These are phyloP conservation scores for Phylloscopus trochilus DNA, from an alignment of 2,113 vertebrate species.

Conservation along the genomic window DNA sequence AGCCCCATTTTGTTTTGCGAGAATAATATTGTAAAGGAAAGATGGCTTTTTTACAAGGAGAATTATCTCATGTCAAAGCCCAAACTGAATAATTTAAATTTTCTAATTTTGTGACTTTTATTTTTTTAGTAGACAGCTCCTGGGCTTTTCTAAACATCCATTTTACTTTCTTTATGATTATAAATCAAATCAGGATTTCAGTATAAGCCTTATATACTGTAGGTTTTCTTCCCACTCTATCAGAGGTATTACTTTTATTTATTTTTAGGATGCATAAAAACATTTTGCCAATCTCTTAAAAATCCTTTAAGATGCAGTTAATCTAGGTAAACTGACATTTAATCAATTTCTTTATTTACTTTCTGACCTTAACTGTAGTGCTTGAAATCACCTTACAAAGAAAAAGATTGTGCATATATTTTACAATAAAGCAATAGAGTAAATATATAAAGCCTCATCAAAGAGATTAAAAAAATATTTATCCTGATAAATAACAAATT, in stretches of 20 bases:
- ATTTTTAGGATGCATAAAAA: neutral
- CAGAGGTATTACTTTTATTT: neutral
- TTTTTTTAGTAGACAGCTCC: neutral
- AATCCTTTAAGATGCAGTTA: neutral
- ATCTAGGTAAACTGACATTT: slow-evolving; percentile 19
- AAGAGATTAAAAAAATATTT: neutral
- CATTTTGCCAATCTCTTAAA: neutral
- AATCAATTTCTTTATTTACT: slow-evolving; percentile 40
- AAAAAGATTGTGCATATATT: neutral
- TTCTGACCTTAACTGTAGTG: neutral
- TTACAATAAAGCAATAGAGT: neutral
- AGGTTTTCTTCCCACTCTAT: neutral
- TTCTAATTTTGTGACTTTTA: neutral
- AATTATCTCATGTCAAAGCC: neutral
- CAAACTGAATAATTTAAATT: neutral
- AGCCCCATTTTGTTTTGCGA: neutral
- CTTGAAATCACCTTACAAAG: neutral
- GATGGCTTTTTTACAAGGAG: neutral
- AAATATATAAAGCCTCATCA: neutral
- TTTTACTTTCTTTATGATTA: neutral
- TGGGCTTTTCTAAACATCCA: neutral
- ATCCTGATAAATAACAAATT: neutral
- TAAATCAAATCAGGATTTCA: neutral
- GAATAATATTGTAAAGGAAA: neutral
- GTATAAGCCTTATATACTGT: neutral